Conservation (phyloP, 2,888 invertebrate genomes). For the Heliothis peltigera region DNA sequence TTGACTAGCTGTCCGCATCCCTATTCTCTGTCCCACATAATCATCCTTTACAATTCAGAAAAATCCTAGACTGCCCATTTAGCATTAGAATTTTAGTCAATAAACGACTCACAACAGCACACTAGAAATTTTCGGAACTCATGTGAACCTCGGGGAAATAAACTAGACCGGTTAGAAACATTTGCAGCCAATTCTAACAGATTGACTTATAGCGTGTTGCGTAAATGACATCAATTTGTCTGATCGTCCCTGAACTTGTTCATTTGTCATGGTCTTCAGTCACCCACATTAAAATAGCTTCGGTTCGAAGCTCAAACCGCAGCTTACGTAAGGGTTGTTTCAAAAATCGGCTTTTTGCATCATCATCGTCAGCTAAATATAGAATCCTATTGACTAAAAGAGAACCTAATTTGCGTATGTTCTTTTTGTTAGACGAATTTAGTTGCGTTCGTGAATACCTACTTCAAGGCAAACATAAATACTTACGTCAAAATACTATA, state of each 20-base stretch:
- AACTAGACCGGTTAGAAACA: not conserved
- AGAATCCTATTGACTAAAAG: slow-evolving; percentile 52
- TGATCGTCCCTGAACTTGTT: slow-evolving; percentile 59
- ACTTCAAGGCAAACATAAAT: not conserved
- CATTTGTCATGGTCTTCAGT: slow-evolving; percentile 58
- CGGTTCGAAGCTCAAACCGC: slow-evolving; percentile 25
- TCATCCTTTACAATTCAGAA: no score
- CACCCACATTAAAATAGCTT: slow-evolving; percentile 47
- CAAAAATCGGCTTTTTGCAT: slow-evolving; percentile 37
- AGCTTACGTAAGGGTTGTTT: slow-evolving; percentile 29
- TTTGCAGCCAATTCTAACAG: slow-evolving; percentile 32
- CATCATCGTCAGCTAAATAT: slow-evolving; percentile 45
- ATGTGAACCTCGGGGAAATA: not conserved
- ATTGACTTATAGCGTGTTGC: slow-evolving; percentile 48
- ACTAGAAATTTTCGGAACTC: slow-evolving; percentile 2
- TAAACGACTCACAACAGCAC: not conserved
- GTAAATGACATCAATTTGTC: slow-evolving; percentile 54
- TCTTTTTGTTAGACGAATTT: slow-evolving; percentile 23
- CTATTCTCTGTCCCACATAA: no score
- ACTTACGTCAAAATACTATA: slow-evolving; percentile 16
- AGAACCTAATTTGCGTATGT: slow-evolving; percentile 19
- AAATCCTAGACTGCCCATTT: no score
- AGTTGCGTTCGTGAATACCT: slow-evolving; percentile 26
- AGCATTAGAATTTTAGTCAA: no score
- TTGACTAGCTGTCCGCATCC: no score